Conservation (phyloP, 2,888 invertebrate genomes). For the Tachina lurida region DNA sequence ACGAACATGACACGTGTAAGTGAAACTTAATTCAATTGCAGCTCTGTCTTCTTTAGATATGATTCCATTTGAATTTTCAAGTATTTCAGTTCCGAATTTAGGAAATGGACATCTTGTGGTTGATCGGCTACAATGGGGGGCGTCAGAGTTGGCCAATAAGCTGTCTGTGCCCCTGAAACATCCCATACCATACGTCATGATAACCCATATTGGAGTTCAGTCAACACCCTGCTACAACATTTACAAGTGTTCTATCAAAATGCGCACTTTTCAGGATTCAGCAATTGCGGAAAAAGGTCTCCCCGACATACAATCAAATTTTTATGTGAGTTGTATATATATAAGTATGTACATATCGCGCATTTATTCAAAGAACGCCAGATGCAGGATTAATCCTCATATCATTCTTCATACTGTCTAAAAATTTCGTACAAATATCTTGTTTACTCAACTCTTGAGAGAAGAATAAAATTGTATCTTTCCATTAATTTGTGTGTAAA, state of each 20-base stretch:
- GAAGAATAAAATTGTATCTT: no score
- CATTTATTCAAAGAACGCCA: no score
- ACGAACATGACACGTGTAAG: slow-evolving; percentile 82
- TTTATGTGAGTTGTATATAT: slow-evolving; percentile 80
- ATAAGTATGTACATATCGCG: background rate
- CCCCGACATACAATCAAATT: slow-evolving; percentile 83
- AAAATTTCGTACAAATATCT: no score
- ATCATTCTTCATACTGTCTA: no score
- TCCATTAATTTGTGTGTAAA: no score
- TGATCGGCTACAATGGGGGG: slow-evolving; percentile 82
- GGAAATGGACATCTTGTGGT: slow-evolving; percentile 82
- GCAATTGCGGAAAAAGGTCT: slow-evolving; percentile 82
- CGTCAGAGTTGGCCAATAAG: slow-evolving; percentile 76
- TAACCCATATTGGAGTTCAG: slow-evolving; percentile 84
- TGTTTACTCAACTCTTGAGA: no score
- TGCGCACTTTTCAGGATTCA: slow-evolving; percentile 83
- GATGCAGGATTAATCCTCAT: no score
- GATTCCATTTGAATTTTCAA: slow-evolving; percentile 72
- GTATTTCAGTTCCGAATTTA: slow-evolving; percentile 82
- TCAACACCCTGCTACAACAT: slow-evolving; percentile 81
- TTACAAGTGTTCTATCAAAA: slow-evolving; percentile 82
- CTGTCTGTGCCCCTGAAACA: slow-evolving; percentile 77
- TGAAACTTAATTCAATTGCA: slow-evolving; percentile 36
- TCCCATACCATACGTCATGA: slow-evolving; percentile 83
- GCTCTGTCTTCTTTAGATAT: background rate